These are phyloP conservation scores for Rhinolophus ferrumequinum DNA, from an alignment of 2,113 vertebrate genomes.

Conservation along the genomic window DNA sequence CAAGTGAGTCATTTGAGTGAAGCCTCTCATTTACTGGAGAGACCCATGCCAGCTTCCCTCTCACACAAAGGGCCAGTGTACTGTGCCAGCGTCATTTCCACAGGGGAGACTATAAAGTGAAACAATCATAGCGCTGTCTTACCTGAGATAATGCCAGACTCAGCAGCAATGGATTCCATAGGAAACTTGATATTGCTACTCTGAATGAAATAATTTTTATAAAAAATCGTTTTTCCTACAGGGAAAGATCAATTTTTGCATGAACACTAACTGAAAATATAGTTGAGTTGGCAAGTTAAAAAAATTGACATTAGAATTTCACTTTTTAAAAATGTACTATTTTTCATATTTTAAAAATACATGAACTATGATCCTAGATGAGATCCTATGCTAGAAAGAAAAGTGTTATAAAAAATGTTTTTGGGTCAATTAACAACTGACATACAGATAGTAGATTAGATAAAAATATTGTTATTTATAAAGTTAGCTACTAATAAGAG, in stretches of 20 bases:
- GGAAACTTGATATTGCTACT: not conserved
- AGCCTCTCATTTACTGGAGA: not conserved
- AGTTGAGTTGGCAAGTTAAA: not conserved
- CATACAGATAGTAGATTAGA: not conserved
- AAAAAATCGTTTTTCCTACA: not conserved
- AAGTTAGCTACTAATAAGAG: not conserved
- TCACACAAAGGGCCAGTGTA: not conserved
- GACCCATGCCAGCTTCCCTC: not conserved
- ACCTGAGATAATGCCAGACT: not conserved
- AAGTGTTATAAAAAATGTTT: not conserved
- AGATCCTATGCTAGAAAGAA: not conserved
- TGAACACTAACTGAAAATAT: not conserved
- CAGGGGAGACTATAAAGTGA: not conserved
- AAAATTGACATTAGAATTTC: not conserved
- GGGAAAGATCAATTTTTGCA: not conserved
- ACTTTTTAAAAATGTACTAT: not conserved
- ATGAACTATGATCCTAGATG: not conserved
- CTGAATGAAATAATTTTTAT: not conserved
- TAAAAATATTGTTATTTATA: not conserved
- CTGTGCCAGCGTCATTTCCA: not conserved
- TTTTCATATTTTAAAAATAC: not conserved
- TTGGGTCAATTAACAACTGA: not conserved
- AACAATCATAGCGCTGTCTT: not conserved
- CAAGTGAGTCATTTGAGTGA: conserved; percentile 29
- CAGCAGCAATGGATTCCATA: not conserved